Base-by-base conservation (phyloP, 2,113 vertebrate species). In the Phrynosoma platyrhinos region DNA sequence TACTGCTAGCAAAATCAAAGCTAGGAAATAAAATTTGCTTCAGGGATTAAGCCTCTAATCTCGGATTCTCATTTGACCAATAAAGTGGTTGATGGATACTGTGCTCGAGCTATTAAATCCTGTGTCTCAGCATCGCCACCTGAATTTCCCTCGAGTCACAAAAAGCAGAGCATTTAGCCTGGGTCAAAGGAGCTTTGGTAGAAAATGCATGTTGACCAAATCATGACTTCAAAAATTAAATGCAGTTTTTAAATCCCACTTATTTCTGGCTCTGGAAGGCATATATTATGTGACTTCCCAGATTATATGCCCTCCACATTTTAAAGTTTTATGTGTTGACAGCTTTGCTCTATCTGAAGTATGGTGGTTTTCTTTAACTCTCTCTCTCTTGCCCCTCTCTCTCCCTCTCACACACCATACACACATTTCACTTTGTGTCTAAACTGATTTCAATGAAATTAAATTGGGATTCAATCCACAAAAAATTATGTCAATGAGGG, bases 21-120 rank as follows among this genome's bases (percentile, higher is more conserved):
- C 86, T 80, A 89, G 77, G 84, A 94, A 91, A 93, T 91, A 94
- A 94, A 95, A 94, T 92, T 92, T 93, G 55, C 62, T 95, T 94
- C 90, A 86, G 88, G 87, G 88, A 94, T 93, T 93, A 92, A 89
- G 71, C 3, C 40, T 90, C 86, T 92, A 93, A 95, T 93, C 88
- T 85, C 92, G 90, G 74, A 12, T 42, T 94, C 82, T 91, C 76
- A 18, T 92, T 90, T 88, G 91, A 75, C 90, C 88, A 93, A 87
- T 93, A 95, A 94, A 93, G 3, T 0, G 0, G 62, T 62, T 91
- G 93, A 95, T 76, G 76, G 88, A 90, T 81, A 74, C 20, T 42
- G 3, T 82, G 91, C 71, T 90, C 25, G 32, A 64, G 87, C 79
- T 71, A 85, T 89, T 69, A 89, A 94, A 89, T 69, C 79, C 68